A percentile compares a stretch with the other conserved stretches of the same genome.
phyloP scores from a whole-genome alignment of 2,888 invertebrate species.

The Hirtodrosophila confusa region DNA sequence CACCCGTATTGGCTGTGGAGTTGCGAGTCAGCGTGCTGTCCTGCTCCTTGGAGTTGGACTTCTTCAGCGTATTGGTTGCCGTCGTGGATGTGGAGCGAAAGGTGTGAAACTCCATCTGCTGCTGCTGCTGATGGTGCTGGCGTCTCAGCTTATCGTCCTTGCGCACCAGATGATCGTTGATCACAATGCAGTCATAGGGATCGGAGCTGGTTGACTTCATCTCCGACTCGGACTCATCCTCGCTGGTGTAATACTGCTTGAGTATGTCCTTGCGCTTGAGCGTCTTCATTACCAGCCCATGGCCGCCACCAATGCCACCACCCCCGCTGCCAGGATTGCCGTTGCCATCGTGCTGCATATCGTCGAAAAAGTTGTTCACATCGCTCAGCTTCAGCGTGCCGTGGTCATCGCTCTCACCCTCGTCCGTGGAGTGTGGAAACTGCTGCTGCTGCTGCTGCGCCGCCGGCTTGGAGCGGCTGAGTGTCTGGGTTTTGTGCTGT shows the following conservation, averaged over 20 bases:
- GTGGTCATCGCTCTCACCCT: conserved; percentile 82
- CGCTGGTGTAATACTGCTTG: conserved; percentile 88
- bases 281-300: conserved; percentile 89
- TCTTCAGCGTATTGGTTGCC: conserved; percentile 82
- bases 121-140: conserved; percentile 64
- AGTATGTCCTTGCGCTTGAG: conserved; percentile 90
- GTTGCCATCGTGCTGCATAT: conserved; percentile 57
- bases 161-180: conserved; percentile 88
- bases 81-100: conserved; percentile 84
- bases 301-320: conserved; percentile 86
- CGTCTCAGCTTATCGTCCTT: conserved; percentile 84
- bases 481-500: conserved; percentile 60
- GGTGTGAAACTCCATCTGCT: conserved; percentile 85
- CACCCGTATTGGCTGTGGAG: conserved; percentile 83
- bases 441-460: conserved; percentile 45
- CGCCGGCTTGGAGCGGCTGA: conserved; percentile 54
- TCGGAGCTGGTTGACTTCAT: conserved; percentile 88
- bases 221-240: conserved; percentile 86
- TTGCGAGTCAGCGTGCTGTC: conserved; percentile 86
- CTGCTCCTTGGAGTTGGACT: conserved; percentile 65
- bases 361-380: conserved; percentile 85
- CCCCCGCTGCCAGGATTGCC: conserved; percentile 82
- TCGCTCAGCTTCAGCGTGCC: conserved; percentile 85
- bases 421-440: conserved; percentile 78
- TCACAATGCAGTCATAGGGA: conserved; percentile 92